These are phyloP conservation scores for Nemotelus pantherinus DNA, from an alignment of 2,888 invertebrate genomes.

Conservation along the genomic window DNA sequence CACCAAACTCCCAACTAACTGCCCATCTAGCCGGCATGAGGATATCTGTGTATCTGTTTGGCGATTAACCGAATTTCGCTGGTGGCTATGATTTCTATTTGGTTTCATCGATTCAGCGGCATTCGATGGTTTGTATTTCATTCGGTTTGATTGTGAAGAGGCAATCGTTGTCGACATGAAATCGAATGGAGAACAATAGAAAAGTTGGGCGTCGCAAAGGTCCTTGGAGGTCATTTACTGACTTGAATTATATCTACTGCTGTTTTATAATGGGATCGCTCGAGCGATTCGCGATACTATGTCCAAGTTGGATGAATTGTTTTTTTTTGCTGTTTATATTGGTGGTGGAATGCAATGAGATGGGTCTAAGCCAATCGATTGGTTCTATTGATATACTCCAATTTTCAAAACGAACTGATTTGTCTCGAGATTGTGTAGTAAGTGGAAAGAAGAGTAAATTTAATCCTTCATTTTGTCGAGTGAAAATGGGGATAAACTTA, in stretches of 20 bases:
- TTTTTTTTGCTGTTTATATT: neutral
- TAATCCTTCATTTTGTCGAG: too few species aligned
- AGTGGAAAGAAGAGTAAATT: too few species aligned
- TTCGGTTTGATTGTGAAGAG: neutral
- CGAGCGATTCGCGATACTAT: neutral
- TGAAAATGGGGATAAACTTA: too few species aligned
- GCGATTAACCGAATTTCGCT: conserved; percentile 33
- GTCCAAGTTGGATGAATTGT: conserved; percentile 6
- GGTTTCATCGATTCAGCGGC: conserved; percentile 17
- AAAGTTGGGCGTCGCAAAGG: conserved; percentile 41
- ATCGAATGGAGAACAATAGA: conserved; percentile 39
- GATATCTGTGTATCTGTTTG: too few species aligned
- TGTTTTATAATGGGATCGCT: conserved; percentile 27
- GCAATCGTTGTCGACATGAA: neutral
- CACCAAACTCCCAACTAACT: neutral
- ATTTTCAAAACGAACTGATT: conserved; percentile 38
- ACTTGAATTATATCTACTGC: conserved; percentile 44
- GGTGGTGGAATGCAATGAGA: neutral
- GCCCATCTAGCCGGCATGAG: too few species aligned
- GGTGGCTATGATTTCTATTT: conserved; percentile 41
- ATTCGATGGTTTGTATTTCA: conserved; percentile 19
- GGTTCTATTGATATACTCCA: conserved; percentile 31
- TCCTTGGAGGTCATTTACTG: conserved; percentile 43
- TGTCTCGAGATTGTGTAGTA: neutral
- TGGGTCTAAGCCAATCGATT: conserved; percentile 13